Percentiles rank a stretch among this genome's conserved stretches.
Conservation (phyloP, 2,113 vertebrate species). For the Zosterops pallidus region DNA sequence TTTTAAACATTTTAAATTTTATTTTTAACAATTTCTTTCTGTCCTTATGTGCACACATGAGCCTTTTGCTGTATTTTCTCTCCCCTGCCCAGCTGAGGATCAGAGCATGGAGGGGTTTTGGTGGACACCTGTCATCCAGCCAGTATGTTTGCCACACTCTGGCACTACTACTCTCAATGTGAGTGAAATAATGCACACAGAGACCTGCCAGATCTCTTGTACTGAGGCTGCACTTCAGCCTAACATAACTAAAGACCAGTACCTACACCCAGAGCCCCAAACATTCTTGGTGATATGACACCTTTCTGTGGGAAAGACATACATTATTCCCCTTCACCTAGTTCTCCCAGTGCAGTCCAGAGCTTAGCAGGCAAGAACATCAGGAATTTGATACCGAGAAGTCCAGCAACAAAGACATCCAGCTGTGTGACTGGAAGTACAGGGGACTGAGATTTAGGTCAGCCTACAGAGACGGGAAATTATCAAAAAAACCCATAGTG, state of each 20-base stretch:
- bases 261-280: too few relatives aligned
- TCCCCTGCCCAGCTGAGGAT: background rate
- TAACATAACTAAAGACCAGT: accelerated
- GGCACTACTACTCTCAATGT: background rate
- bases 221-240: background rate
- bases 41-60: background rate
- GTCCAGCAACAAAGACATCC: background rate
- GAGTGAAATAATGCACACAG: background rate
- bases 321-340: background rate
- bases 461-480: background rate
- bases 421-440: background rate
- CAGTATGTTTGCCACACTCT: background rate
- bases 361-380: background rate
- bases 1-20: too few relatives aligned
- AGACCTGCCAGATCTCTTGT: background rate
- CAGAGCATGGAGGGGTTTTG: accelerated
- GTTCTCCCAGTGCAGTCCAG: background rate
- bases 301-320: background rate
- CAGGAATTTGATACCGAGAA: background rate
- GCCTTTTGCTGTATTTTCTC: background rate
- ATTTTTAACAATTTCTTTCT: too few relatives aligned
- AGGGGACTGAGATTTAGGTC: background rate
- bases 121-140: background rate
- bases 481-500: background rate
- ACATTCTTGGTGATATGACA: too few relatives aligned